Conservation (phyloP, 2,888 invertebrate species). For the Cephus sareptanus region DNA sequence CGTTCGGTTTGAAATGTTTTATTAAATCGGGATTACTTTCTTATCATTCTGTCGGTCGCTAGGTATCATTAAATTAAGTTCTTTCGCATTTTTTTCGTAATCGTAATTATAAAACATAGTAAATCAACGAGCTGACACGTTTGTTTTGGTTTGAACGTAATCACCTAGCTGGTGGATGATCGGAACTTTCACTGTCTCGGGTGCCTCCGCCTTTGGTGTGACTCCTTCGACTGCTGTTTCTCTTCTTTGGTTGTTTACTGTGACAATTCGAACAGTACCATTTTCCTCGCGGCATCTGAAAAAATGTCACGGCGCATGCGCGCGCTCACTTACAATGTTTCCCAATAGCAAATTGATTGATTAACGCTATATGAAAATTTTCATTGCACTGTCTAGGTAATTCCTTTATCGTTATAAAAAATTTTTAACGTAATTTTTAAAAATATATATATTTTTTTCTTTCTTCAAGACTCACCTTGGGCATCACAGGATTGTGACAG, state of each 20-base stretch:
- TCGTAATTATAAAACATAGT: slow-evolving; percentile 41
- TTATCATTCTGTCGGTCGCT: not conserved
- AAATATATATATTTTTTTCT: not conserved
- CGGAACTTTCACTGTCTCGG: slow-evolving; percentile 71
- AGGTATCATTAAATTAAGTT: not conserved
- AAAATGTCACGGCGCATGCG: slow-evolving; percentile 11
- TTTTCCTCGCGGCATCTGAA: slow-evolving; percentile 81
- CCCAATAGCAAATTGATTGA: not conserved
- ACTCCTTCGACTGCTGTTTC: slow-evolving; percentile 64
- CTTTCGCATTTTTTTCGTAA: not conserved
- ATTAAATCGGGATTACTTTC: slow-evolving; percentile 41
- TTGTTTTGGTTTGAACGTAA: slow-evolving; percentile 60
- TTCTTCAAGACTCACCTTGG: slow-evolving; percentile 70
- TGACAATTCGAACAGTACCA: slow-evolving; percentile 93
- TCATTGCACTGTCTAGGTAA: not conserved
- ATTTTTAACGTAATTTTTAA: not conserved
- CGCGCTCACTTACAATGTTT: not conserved
- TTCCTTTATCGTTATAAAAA: not conserved
- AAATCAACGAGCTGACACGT: slow-evolving; percentile 47
- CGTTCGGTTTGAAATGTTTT: slow-evolving; percentile 42
- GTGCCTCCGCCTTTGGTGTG: slow-evolving; percentile 67
- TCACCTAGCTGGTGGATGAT: slow-evolving; percentile 70
- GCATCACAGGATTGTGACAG: slow-evolving; percentile 89
- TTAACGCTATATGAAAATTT: not conserved
- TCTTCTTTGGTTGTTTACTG: slow-evolving; percentile 80